phyloP scores from a whole-genome alignment of 2,113 vertebrate genomes.

The Peucedramus taeniatus region DNA sequence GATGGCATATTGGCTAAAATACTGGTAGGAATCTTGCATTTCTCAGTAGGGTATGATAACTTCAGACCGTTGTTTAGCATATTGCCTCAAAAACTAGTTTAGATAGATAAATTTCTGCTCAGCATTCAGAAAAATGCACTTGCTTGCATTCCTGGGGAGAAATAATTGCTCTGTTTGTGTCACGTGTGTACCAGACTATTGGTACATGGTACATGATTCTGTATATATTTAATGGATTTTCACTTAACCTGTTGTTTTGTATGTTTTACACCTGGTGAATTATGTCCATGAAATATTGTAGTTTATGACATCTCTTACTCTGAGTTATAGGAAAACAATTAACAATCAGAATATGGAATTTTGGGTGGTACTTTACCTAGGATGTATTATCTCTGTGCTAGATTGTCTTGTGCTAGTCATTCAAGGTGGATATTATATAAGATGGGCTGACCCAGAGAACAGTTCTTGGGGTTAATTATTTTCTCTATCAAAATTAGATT shows the following conservation, averaged over 20 bases:
- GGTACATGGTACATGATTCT: not conserved
- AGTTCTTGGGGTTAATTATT: not conserved
- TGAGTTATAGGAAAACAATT: not conserved
- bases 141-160: not conserved
- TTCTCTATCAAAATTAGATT: not conserved
- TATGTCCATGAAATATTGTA: not conserved
- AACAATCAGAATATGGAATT: not conserved
- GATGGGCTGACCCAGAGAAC: not conserved
- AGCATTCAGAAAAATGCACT: not conserved
- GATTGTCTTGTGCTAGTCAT: not conserved
- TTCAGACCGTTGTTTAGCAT: not conserved
- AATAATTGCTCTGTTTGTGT: not conserved
- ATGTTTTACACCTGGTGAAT: not conserved
- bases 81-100: not conserved
- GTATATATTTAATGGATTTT: not conserved
- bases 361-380: not conserved
- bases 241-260: not conserved
- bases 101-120: not conserved
- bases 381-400: not conserved
- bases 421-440: not conserved
- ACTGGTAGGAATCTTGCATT: constrained; percentile 78
- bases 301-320: not conserved
- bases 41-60: not conserved
- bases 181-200: fast-evolving
- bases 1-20: constrained; percentile 95